Conservation (phyloP, 1,140 invertebrate species). For the Zeugodacus cucurbitae region DNA sequence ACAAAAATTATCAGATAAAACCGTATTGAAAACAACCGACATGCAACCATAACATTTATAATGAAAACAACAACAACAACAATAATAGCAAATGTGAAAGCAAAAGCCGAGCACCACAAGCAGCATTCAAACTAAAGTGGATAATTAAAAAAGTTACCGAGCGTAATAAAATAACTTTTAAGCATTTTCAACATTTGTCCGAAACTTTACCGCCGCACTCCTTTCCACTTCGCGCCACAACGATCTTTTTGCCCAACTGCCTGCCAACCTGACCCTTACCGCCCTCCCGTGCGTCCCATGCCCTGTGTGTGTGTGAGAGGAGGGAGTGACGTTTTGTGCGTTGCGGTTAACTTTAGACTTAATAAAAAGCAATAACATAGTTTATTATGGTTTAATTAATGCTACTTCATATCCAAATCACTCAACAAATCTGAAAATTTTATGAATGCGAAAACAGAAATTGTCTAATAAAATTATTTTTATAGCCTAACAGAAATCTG, state of each 20-base stretch:
- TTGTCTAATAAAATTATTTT: conserved; percentile 20
- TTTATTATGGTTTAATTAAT: conserved; percentile 13
- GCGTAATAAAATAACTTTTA: conserved; percentile 11
- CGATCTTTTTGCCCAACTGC: not conserved
- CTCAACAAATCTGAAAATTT: conserved; percentile 16
- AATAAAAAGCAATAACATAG: conserved; percentile 20
- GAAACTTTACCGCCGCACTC: not conserved
- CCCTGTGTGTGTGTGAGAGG: too few species aligned
- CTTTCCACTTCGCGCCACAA: not conserved
- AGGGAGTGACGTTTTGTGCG: not conserved
- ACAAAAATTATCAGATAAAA: not conserved
- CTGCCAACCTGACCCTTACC: not conserved
- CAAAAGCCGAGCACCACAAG: not conserved
- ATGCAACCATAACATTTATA: not conserved
- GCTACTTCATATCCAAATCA: conserved; percentile 4
- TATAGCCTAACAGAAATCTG: not conserved
- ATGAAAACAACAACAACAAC: not conserved
- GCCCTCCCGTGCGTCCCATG: too few species aligned
- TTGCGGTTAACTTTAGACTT: conserved; percentile 23
- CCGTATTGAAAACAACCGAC: not conserved
- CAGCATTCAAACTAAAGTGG: conserved; percentile 23
- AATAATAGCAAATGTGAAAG: too few species aligned
- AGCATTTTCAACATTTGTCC: conserved; percentile 5
- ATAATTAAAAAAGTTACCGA: conserved; percentile 31
- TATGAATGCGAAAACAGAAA: conserved; percentile 12